Percentiles rank a stretch among this genome's conserved stretches.
Conservation (phyloP, 2,113 vertebrate genomes). For the Marcusenius ussheri region DNA sequence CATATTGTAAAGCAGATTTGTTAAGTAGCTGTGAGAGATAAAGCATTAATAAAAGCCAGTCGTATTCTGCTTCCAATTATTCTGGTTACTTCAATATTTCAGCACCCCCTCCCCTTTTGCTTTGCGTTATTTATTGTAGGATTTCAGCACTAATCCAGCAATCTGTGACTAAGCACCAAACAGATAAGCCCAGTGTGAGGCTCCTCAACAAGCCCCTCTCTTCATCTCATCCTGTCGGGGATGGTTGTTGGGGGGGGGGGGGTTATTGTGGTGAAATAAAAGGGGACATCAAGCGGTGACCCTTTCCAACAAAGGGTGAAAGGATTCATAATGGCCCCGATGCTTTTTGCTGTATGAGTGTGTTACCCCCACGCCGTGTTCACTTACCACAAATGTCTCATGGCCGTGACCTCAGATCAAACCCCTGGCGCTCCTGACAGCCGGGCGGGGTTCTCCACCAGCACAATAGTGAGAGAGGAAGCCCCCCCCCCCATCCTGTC, state of each 20-base stretch:
- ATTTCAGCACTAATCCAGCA: background rate
- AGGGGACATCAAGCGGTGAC: background rate
- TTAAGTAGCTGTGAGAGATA: background rate
- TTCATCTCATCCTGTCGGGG: background rate
- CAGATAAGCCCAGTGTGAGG: background rate
- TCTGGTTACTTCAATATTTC: background rate
- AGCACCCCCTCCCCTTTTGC: background rate
- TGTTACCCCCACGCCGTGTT: background rate
- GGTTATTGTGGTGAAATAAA: background rate
- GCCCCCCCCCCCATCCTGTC: background rate
- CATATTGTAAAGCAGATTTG: background rate
- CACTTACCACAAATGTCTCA: background rate
- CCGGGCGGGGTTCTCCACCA: background rate
- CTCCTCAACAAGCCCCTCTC: background rate
- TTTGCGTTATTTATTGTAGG: background rate
- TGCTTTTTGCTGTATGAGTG: constrained; percentile 1
- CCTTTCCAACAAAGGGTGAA: constrained; percentile 6
- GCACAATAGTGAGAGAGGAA: background rate
- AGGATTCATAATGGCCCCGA: background rate
- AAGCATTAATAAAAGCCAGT: background rate
- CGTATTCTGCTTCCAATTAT: background rate
- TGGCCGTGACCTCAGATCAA: background rate
- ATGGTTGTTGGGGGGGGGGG: background rate
- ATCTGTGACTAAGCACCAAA: background rate
- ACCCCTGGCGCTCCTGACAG: background rate